Evolutionary conservation across 1,140 invertebrate species (phyloP).

Genomic region (Papilio dardanus): DNA sequence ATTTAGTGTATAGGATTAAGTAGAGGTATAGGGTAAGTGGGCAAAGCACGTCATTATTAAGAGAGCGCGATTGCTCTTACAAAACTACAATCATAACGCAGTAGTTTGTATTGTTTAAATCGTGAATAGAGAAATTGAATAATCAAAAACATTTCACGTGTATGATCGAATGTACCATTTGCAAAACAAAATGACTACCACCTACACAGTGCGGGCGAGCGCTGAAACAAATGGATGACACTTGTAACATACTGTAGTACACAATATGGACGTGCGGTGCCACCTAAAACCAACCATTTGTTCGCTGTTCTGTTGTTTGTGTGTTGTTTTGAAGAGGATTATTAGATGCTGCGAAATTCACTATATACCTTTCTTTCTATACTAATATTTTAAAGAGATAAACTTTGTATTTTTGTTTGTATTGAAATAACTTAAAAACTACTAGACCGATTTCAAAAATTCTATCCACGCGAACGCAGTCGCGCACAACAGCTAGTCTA

Average conservation of each 20-base stretch:
- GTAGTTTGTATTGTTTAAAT: too few relatives aligned
- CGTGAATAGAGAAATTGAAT: not conserved
- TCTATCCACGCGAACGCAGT: too few relatives aligned
- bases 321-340: not conserved
- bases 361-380: not conserved
- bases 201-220: not conserved
- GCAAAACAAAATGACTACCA: slow-evolving; percentile 15
- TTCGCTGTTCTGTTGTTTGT: not conserved
- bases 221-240: slow-evolving; percentile 15
- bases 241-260: slow-evolving; percentile 8
- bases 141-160: not conserved
- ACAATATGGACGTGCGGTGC: not conserved
- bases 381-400: not conserved
- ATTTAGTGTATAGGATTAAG: too few relatives aligned
- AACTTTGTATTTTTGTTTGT: not conserved
- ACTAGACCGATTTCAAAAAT: too few relatives aligned
- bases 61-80: too few relatives aligned
- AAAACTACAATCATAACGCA: too few relatives aligned
- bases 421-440: too few relatives aligned
- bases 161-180: slow-evolving; percentile 7
- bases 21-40: too few relatives aligned
- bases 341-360: not conserved
- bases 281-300: slow-evolving; percentile 11
- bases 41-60: too few relatives aligned
- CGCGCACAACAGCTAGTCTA: too few relatives aligned